Conservation (phyloP, 1,140 invertebrate genomes). For the Leguminivora glycinivorella region DNA sequence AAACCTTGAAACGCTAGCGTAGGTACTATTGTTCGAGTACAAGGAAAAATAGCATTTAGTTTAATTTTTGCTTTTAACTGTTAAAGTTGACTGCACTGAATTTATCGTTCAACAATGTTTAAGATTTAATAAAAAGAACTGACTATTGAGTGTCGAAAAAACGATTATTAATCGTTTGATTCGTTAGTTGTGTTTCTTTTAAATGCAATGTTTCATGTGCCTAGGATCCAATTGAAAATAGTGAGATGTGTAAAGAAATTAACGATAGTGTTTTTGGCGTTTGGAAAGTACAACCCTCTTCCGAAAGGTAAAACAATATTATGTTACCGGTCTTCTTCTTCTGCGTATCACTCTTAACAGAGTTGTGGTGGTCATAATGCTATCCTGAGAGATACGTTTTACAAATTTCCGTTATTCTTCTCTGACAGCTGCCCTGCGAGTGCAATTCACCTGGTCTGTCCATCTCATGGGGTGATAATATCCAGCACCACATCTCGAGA, state of each 20-base stretch:
- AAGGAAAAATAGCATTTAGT: background rate
- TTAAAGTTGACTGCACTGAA: background rate
- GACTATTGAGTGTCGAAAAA: no score
- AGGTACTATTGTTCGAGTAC: background rate
- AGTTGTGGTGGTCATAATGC: no score
- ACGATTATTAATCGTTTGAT: background rate
- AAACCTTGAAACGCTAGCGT: background rate
- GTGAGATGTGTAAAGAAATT: slow-evolving; percentile 1
- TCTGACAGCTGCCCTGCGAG: no score
- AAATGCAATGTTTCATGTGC: background rate
- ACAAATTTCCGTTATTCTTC: no score
- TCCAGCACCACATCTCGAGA: no score
- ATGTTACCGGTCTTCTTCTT: no score
- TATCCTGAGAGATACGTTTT: no score
- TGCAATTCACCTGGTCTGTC: no score
- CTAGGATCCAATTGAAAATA: background rate
- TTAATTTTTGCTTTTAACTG: background rate
- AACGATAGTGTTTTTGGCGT: background rate
- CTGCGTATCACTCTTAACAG: no score
- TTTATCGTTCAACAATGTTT: background rate
- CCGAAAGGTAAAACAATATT: slow-evolving; percentile 7
- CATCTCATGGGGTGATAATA: no score
- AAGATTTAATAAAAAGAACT: background rate
- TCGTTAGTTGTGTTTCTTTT: background rate
- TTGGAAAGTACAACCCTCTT: background rate